Evolutionary conservation across 2,888 invertebrate species (phyloP).

Genomic region (Blera fallax): DNA sequence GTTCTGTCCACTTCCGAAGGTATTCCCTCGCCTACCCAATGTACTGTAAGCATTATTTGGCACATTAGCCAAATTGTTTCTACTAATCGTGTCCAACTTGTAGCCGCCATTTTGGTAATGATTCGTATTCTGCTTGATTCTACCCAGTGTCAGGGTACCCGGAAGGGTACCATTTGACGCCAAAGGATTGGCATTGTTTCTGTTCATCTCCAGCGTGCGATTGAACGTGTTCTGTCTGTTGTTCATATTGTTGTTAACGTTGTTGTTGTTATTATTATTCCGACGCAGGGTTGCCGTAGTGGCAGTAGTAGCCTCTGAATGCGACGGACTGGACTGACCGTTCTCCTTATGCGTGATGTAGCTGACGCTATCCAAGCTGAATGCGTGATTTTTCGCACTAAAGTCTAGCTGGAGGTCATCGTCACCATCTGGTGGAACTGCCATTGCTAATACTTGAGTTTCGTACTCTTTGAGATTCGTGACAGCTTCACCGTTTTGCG

Average conservation of each 20-base stretch:
- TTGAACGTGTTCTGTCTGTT: conserved; percentile 81
- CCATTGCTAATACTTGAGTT: conserved; percentile 96
- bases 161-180: conserved; percentile 78
- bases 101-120: conserved; percentile 81
- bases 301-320: conserved; percentile 92
- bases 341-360: conserved; percentile 93
- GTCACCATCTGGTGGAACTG: conserved; percentile 92
- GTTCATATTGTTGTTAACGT: conserved; percentile 75
- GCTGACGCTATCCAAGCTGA: conserved; percentile 93
- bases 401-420: conserved; percentile 93
- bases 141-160: conserved; percentile 80
- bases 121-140: conserved; percentile 81
- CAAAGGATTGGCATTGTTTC: conserved; percentile 81
- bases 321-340: conserved; percentile 89
- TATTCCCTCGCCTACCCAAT: conserved; percentile 80
- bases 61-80: conserved; percentile 79
- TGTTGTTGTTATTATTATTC: conserved; percentile 80
- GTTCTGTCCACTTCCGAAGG: conserved; percentile 78
- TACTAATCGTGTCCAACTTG: conserved; percentile 79
- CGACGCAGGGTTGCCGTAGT: conserved; percentile 85
- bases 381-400: conserved; percentile 93
- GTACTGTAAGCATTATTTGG: conserved; percentile 81
- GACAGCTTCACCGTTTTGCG: conserved; percentile 81
- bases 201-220: conserved; percentile 81
- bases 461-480: conserved; percentile 94